Conservation (phyloP, 2,888 invertebrate genomes). For the Drosophila austrosaltans region DNA sequence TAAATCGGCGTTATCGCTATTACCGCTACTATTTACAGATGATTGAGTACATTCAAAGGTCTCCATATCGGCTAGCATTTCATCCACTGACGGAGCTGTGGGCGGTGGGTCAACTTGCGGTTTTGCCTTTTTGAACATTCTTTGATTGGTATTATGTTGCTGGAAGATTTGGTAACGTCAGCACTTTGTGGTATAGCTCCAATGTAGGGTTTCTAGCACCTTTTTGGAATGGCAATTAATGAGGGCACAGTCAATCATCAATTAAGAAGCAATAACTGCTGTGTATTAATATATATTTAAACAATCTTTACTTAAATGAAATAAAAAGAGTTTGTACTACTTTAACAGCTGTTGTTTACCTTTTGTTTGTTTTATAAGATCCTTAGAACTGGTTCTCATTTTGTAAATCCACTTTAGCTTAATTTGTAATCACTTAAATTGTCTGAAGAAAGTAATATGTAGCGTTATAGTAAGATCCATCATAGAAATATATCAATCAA, state of each 20-base stretch:
- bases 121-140: constrained; percentile 76
- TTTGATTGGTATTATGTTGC: background rate
- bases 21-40: background rate
- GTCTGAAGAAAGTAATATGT: too few relatives aligned
- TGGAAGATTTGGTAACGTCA: constrained; percentile 23
- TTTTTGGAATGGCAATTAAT: background rate
- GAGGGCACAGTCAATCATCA: background rate
- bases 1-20: constrained; percentile 31
- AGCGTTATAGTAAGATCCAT: too few relatives aligned
- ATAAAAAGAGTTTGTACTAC: background rate
- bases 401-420: background rate
- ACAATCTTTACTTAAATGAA: background rate
- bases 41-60: constrained; percentile 74
- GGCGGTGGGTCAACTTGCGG: constrained; percentile 69
- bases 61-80: constrained; percentile 80
- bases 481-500: too few relatives aligned
- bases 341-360: background rate
- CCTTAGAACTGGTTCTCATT: background rate
- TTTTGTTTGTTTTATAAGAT: background rate
- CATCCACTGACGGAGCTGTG: constrained; percentile 72
- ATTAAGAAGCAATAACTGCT: background rate
- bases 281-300: background rate
- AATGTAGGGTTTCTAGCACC: background rate
- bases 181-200: constrained; percentile 1
- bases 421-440: too few relatives aligned